Conservation (phyloP, 2,888 invertebrate genomes). For the Julus scandinavius region DNA sequence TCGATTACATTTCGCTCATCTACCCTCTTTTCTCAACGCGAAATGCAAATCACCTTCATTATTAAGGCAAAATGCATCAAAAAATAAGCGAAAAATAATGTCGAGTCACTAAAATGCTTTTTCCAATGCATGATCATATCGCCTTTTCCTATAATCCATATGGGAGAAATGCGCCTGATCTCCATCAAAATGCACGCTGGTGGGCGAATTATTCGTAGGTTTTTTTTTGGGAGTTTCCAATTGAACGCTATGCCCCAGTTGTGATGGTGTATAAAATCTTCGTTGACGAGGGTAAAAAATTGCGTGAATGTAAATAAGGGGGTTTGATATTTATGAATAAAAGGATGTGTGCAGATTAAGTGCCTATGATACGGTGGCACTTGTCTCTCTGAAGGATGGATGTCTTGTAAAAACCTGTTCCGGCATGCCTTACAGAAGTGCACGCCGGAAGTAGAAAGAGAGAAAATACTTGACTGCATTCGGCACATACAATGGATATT, state of each 20-base stretch:
- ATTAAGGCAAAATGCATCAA: conserved; percentile 18
- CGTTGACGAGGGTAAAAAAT: not conserved
- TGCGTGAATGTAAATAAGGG: conserved; percentile 1
- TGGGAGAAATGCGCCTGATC: not conserved
- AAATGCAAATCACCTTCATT: conserved; percentile 30
- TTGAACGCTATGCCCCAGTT: not conserved
- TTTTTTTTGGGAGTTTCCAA: conserved; percentile 26
- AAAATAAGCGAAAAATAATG: conserved; percentile 25
- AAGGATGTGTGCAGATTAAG: not conserved
- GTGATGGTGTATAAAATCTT: not conserved
- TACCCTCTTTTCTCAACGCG: not conserved
- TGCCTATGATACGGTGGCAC: conserved; percentile 6
- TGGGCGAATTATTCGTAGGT: not conserved
- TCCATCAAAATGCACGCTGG: conserved; percentile 3
- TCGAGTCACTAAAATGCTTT: conserved; percentile 32
- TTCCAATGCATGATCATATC: not conserved
- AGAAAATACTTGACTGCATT: not conserved
- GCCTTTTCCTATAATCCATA: not conserved
- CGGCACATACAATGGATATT: too few relatives aligned
- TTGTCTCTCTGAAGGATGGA: not conserved
- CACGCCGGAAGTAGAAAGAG: not conserved
- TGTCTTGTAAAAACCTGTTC: not conserved
- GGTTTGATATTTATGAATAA: not conserved
- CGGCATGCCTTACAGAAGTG: not conserved
- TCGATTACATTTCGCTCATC: conserved; percentile 8